Percentiles rank a stretch among this genome's conserved stretches.
Evolutionary conservation across 1,140 invertebrate species (phyloP).

Genomic region (Aphelenchoides fujianensis): DNA sequence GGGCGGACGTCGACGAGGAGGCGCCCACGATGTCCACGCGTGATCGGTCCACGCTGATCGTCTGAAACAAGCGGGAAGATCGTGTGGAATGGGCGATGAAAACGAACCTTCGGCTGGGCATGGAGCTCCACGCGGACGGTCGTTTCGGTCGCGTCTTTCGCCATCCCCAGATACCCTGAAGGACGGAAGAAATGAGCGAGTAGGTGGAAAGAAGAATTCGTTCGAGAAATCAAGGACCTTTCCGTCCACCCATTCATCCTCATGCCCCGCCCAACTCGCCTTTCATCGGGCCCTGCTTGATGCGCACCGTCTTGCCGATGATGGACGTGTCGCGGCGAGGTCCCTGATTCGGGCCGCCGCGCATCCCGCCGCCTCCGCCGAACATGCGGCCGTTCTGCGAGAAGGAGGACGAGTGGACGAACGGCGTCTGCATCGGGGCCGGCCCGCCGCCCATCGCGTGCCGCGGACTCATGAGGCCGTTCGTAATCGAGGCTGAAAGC

Average conservation of each 20-base stretch:
- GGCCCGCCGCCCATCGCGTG: not conserved
- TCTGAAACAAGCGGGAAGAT: constrained; percentile 68
- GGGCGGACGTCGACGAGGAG: not conserved
- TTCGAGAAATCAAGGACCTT: too few relatives aligned
- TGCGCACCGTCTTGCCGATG: constrained; percentile 94
- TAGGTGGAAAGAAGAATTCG: constrained; percentile 21
- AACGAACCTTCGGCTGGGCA: constrained; percentile 72
- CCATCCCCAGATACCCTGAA: constrained; percentile 68
- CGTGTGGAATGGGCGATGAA: constrained; percentile 28
- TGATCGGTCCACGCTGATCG: constrained; percentile 88
- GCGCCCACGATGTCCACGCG: constrained; percentile 72
- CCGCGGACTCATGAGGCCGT: constrained; percentile 23
- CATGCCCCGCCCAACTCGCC: too few relatives aligned
- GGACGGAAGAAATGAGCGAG: not conserved
- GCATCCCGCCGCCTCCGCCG: constrained; percentile 60
- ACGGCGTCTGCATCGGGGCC: not conserved
- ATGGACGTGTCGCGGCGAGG: constrained; percentile 79
- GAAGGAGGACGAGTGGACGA: constrained; percentile 9
- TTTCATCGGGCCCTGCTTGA: constrained; percentile 93
- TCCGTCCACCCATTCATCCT: too few relatives aligned
- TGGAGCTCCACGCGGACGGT: constrained; percentile 94
- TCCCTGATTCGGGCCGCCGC: constrained; percentile 70
- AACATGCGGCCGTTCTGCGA: constrained; percentile 35
- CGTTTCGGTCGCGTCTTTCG: constrained; percentile 83
- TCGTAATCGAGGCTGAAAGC: not conserved